Evolutionary conservation across 2,113 vertebrate genomes (phyloP).

Genomic region (Proterorhinus semilunaris): DNA sequence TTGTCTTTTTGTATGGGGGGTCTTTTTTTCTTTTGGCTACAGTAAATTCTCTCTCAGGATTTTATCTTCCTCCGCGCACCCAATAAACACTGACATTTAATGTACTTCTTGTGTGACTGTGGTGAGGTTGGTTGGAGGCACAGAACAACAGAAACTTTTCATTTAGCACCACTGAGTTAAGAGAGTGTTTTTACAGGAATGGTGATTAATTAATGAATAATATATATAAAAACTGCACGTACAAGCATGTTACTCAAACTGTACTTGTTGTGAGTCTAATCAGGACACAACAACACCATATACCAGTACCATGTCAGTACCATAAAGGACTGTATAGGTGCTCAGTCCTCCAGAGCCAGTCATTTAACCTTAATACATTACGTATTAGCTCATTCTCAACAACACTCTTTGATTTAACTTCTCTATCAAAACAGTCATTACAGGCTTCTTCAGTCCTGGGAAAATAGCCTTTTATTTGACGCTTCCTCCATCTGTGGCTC

Average conservation of each 20-base stretch:
- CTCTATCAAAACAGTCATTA: constrained; percentile 59
- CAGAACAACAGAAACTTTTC: no score
- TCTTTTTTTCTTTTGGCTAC: neutral
- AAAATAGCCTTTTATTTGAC: constrained; percentile 54
- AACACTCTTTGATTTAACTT: constrained; percentile 23
- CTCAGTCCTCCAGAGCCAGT: constrained; percentile 26
- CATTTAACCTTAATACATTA: constrained; percentile 71
- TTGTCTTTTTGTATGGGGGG: neutral
- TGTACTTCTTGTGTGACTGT: no score
- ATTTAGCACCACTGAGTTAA: no score
- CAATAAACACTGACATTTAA: neutral
- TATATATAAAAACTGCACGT: no score
- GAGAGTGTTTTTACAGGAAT: no score
- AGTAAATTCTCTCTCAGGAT: neutral
- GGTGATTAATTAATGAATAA: no score
- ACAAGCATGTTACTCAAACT: no score
- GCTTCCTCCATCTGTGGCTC: constrained; percentile 19
- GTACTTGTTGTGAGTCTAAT: neutral
- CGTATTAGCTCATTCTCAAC: constrained; percentile 60
- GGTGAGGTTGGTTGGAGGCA: no score
- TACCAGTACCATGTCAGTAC: constrained; percentile 17
- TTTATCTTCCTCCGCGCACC: neutral
- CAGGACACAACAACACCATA: neutral
- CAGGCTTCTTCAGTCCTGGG: constrained; percentile 44
- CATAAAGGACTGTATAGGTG: constrained; percentile 30